Percentiles rank a stretch among this genome's conserved stretches.
phyloP scores from a whole-genome alignment of 2,113 vertebrate species.

The Anolis sagrei region DNA sequence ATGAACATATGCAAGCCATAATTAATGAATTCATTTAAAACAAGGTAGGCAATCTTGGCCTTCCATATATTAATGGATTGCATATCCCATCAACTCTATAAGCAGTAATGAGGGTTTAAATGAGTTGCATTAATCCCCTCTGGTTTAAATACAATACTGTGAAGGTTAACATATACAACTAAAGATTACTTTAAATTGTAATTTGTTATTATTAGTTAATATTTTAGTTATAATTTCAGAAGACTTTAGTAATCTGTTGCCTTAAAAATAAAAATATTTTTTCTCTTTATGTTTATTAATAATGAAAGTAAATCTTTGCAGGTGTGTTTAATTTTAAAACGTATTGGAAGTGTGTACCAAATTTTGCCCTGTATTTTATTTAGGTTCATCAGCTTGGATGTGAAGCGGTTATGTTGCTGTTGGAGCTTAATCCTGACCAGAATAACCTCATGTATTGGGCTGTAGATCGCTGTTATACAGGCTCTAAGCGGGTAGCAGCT shows the following conservation, averaged over 20 bases:
- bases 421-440: conserved; percentile 98
- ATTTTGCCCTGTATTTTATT: neutral
- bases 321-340: neutral
- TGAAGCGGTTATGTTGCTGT: conserved; percentile 93
- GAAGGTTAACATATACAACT: neutral
- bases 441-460: conserved; percentile 99
- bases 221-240: neutral
- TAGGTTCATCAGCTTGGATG: conserved; percentile 98
- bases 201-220: neutral
- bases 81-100: no score
- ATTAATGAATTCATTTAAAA: neutral
- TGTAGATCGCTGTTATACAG: conserved; percentile 97
- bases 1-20: no score
- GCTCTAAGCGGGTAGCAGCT: conserved; percentile 90
- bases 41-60: neutral
- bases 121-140: no score
- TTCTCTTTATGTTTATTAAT: neutral
- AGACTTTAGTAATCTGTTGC: neutral
- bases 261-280: neutral
- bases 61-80: neutral
- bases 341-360: neutral
- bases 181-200: neutral
- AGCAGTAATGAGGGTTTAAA: neutral
- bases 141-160: neutral
- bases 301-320: neutral